phyloP scores from a whole-genome alignment of 1,140 invertebrate species.

The Epicauta chinensis region DNA sequence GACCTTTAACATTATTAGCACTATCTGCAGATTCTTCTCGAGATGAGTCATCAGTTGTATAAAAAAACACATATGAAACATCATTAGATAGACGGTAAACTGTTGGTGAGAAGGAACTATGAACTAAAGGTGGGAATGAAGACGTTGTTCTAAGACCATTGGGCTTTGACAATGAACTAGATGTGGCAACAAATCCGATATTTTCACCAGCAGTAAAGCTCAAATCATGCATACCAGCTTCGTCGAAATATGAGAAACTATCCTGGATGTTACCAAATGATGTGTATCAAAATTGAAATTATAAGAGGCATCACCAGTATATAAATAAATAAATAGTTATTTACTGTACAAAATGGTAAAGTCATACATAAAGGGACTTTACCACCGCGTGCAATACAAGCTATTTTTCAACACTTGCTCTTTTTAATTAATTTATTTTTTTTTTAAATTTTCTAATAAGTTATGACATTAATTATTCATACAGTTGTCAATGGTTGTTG shows the following conservation, averaged over 20 bases:
- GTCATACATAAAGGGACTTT: no score
- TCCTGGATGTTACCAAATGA: conserved; percentile 32
- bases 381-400: no score
- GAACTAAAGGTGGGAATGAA: no score
- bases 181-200: conserved; percentile 21
- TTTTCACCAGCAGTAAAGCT: conserved; percentile 28
- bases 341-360: no score
- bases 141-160: conserved; percentile 15
- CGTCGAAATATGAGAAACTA: conserved; percentile 27
- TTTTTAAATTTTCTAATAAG: no score
- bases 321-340: no score
- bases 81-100: no score
- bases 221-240: conserved; percentile 21
- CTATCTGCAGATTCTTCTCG: conserved; percentile 28
- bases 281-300: conserved; percentile 20
- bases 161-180: conserved; percentile 9
- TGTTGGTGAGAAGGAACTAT: no score
- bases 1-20: conserved; percentile 32
- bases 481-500: no score
- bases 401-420: no score
- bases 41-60: conserved; percentile 28
- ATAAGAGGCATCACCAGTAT: conserved; percentile 23
- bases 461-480: no score
- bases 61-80: conserved; percentile 23
- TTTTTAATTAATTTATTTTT: no score